phyloP scores from a whole-genome alignment of 1,140 invertebrate genomes.

The Rhagoletis zephyria region DNA sequence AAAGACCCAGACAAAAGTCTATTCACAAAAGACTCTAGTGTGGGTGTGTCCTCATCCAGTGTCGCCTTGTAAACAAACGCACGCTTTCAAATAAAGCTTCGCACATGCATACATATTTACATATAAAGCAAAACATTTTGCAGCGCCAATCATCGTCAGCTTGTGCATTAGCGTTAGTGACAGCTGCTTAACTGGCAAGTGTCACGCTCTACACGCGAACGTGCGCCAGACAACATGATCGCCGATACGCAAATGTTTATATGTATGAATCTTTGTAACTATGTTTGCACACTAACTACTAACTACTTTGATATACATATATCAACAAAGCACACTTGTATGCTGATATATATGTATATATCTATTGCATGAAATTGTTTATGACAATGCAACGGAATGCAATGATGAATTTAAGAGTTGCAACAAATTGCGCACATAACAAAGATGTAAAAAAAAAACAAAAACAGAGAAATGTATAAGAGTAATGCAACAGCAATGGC shows the following conservation, averaged over 20 bases:
- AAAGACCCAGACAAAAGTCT: conserved; percentile 25
- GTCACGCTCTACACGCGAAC: conserved; percentile 19
- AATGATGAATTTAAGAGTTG: conserved; percentile 14
- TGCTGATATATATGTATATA: not conserved
- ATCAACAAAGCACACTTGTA: conserved; percentile 37
- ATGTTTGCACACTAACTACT: not conserved
- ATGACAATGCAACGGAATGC: conserved; percentile 44
- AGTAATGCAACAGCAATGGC: not conserved
- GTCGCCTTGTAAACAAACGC: not conserved
- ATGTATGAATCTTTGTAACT: not conserved
- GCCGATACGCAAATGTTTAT: conserved; percentile 16
- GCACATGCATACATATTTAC: not conserved
- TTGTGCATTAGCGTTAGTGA: conserved; percentile 12
- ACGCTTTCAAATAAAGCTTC: conserved; percentile 18
- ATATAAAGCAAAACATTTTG: conserved; percentile 27
- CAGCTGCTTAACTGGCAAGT: conserved; percentile 41
- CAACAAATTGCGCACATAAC: conserved; percentile 18
- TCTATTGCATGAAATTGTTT: conserved; percentile 41
- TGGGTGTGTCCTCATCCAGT: conserved; percentile 5
- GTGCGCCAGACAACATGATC: conserved; percentile 1
- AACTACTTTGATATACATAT: not conserved
- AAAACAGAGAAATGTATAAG: not conserved
- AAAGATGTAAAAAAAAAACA: not conserved
- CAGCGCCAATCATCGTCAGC: conserved; percentile 44
- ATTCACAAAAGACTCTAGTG: not conserved